phyloP scores from a whole-genome alignment of 2,888 invertebrate genomes.

The Cephus nigrinus region DNA sequence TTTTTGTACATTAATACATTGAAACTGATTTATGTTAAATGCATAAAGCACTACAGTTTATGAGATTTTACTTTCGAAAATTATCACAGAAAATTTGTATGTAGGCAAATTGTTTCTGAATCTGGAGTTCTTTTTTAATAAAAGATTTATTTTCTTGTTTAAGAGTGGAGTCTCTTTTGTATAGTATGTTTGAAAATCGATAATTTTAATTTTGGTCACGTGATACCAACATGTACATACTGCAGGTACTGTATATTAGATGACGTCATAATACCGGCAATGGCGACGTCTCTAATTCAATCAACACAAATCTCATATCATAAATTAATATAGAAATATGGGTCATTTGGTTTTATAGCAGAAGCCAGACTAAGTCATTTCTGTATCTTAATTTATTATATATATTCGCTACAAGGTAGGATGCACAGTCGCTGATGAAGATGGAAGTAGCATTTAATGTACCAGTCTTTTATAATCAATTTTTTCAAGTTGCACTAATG shows the following conservation, averaged over 20 bases:
- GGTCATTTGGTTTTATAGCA: background rate
- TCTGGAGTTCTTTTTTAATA: slow-evolving; percentile 6
- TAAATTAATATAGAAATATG: background rate
- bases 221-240: background rate
- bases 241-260: background rate
- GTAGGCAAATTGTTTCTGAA: background rate
- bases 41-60: background rate
- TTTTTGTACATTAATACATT: slow-evolving; percentile 24
- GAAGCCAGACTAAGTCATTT: background rate
- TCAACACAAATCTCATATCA: background rate
- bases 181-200: background rate
- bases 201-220: background rate
- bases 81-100: background rate
- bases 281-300: background rate
- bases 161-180: background rate
- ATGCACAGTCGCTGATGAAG: background rate
- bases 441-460: slow-evolving; percentile 38
- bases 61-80: slow-evolving; percentile 13
- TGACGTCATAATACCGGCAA: background rate
- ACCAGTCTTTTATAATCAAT: slow-evolving; percentile 86
- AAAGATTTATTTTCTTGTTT: background rate
- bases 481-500: slow-evolving; percentile 91
- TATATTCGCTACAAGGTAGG: background rate
- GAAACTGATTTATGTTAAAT: background rate
- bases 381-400: background rate